Conservation (phyloP, 2,797 vertebrate species). For the Meriones psammophilus region DNA sequence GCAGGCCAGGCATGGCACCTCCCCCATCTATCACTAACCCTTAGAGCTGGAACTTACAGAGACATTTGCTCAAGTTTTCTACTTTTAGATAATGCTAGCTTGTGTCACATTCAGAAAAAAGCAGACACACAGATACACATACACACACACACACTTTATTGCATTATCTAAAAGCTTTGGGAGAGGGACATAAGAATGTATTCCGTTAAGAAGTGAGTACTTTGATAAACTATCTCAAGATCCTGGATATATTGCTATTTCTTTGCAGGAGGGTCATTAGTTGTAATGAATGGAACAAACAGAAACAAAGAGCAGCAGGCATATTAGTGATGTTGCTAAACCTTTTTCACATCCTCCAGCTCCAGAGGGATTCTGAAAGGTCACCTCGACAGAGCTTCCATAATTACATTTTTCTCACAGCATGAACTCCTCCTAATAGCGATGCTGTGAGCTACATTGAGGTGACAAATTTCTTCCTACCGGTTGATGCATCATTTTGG, state of each 20-base stretch:
- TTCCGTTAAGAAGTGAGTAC: neutral
- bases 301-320: constrained; percentile 32
- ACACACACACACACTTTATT: neutral
- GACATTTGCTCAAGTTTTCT: neutral
- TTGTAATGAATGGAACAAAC: constrained; percentile 25
- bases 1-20: neutral
- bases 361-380: constrained; percentile 53
- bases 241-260: neutral
- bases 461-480: constrained; percentile 14
- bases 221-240: constrained; percentile 30
- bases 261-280: neutral
- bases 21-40: neutral
- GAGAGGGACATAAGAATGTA: neutral
- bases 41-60: neutral
- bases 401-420: constrained; percentile 69
- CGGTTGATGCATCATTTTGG: constrained; percentile 50
- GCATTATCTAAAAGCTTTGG: neutral
- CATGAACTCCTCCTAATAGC: constrained; percentile 26
- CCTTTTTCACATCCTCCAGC: constrained; percentile 25
- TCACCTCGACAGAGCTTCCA: constrained; percentile 44
- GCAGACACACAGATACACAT: neutral
- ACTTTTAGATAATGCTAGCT: neutral
- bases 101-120: neutral
- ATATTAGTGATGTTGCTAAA: neutral
- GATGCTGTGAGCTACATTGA: neutral